These are phyloP conservation scores for Melanostigma gelatinosum DNA, from an alignment of 2,113 vertebrate genomes.

Conservation along the genomic window DNA sequence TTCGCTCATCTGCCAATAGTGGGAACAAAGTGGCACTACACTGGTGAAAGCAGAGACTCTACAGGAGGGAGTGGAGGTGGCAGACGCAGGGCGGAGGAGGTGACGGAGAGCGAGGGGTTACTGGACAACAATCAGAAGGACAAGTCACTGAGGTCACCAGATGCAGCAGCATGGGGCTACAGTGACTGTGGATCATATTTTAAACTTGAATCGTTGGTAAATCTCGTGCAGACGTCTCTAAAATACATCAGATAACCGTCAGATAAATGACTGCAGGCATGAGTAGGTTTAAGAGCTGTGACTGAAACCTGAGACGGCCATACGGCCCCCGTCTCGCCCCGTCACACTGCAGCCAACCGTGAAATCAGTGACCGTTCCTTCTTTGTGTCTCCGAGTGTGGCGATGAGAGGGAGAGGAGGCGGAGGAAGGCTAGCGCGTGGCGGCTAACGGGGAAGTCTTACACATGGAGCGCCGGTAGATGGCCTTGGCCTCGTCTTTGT, in stretches of 20 bases:
- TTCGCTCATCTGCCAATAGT: conserved; percentile 20
- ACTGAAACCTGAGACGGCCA: conserved; percentile 10
- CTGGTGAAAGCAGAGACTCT: conserved; percentile 66
- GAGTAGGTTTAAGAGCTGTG: background rate
- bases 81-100: conserved; percentile 78
- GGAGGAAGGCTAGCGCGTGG: conserved; percentile 76
- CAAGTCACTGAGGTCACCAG: conserved; percentile 65
- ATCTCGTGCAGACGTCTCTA: background rate
- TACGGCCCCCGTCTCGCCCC: conserved; percentile 8
- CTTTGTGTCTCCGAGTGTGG: conserved; percentile 51
- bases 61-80: conserved; percentile 82
- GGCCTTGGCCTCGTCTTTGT: conserved; percentile 99
- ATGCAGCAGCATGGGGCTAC: background rate
- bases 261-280: background rate
- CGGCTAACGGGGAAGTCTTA: conserved; percentile 94
- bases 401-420: conserved; percentile 75
- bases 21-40: conserved; percentile 27
- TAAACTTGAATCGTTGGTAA: background rate
- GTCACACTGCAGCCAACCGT: background rate
- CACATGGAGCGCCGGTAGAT: conserved; percentile 99
- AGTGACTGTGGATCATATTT: background rate
- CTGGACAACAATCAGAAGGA: conserved; percentile 29
- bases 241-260: background rate
- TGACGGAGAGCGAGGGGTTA: conserved; percentile 23
- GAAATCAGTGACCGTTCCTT: conserved; percentile 64